A percentile compares a stretch with the other conserved stretches of the same genome.
phyloP scores from a whole-genome alignment of 2,888 invertebrate genomes.

The Esperia sulphurella region DNA sequence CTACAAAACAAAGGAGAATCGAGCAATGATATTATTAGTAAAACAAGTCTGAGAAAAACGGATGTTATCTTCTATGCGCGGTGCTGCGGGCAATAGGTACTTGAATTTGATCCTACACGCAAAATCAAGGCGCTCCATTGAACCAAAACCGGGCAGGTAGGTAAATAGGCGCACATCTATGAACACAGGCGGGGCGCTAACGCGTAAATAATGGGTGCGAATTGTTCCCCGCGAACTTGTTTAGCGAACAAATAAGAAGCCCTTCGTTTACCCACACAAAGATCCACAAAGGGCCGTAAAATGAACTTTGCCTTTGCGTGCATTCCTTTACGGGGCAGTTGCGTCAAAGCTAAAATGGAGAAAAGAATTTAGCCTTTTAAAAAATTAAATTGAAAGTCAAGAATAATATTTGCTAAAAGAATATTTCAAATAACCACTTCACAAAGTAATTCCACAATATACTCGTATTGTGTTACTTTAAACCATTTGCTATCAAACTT shows the following conservation, averaged over 20 bases:
- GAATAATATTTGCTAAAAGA: too few species aligned
- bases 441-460: neutral
- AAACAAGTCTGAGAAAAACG: too few species aligned
- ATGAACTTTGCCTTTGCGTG: neutral
- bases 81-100: too few species aligned
- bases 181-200: constrained; percentile 14
- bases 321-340: neutral
- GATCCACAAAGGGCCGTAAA: neutral
- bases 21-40: too few species aligned
- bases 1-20: too few species aligned
- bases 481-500: neutral
- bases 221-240: constrained; percentile 10
- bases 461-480: too few species aligned
- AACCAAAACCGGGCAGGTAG: neutral
- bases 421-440: neutral
- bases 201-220: constrained; percentile 16
- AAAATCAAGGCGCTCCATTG: too few species aligned
- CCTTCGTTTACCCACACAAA: constrained; percentile 1
- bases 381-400: too few species aligned
- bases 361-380: too few species aligned
- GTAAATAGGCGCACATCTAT: constrained; percentile 6
- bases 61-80: too few species aligned
- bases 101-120: too few species aligned
- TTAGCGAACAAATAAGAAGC: constrained; percentile 15
- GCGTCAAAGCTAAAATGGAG: neutral